Conservation (phyloP, 2,888 invertebrate species). For the Aspidiotus rigidus region DNA sequence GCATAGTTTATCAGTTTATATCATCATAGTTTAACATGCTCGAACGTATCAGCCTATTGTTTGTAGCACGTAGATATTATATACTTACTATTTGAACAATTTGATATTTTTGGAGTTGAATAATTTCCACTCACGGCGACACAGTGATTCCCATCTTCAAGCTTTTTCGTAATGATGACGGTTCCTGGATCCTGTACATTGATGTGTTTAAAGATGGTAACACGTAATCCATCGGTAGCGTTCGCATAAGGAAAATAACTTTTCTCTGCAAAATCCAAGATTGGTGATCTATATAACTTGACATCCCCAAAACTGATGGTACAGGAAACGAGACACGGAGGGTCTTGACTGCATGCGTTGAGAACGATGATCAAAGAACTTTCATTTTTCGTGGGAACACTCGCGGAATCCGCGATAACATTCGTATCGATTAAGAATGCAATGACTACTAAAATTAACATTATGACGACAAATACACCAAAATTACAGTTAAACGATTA, state of each 20-base stretch:
- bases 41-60: too few relatives aligned
- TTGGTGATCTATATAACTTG: slow-evolving; percentile 1
- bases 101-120: slow-evolving; percentile 1
- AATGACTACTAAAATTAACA: slow-evolving; percentile 17
- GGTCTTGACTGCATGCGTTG: too few relatives aligned
- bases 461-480: slow-evolving; percentile 9
- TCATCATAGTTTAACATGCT: too few relatives aligned
- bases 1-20: too few relatives aligned
- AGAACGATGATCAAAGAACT: not conserved
- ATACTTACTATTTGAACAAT: not conserved
- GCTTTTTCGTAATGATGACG: slow-evolving; percentile 2
- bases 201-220: too few relatives aligned
- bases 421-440: too few relatives aligned
- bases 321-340: slow-evolving; percentile 3
- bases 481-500: slow-evolving; percentile 12
- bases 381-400: slow-evolving; percentile 6
- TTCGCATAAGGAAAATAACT: too few relatives aligned
- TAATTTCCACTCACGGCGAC: slow-evolving; percentile 2
- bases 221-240: too few relatives aligned
- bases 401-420: slow-evolving; percentile 6
- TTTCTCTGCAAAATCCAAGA: not conserved
- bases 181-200: slow-evolving; percentile 1
- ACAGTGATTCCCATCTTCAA: slow-evolving; percentile 1
- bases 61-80: not conserved
- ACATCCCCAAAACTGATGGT: slow-evolving; percentile 1